Percentiles rank a stretch among this genome's conserved stretches.
phyloP scores from a whole-genome alignment of 2,113 vertebrate species.

The Regulus satrapa region DNA sequence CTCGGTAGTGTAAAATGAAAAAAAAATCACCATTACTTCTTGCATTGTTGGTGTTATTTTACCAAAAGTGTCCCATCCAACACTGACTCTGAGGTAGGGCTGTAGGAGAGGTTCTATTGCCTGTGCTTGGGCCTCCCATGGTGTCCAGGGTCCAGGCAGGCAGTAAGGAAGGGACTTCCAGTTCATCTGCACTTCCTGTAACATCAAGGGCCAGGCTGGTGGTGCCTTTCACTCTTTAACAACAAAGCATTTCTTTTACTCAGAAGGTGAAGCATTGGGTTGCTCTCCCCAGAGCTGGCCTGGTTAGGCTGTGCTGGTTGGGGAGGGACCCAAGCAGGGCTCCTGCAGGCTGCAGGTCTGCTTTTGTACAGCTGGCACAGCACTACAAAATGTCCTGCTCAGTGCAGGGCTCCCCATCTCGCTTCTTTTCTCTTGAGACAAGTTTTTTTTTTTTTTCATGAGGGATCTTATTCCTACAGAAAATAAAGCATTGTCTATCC shows the following conservation, averaged over 20 bases:
- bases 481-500: background rate
- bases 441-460: background rate
- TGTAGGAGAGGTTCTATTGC: background rate
- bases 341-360: background rate
- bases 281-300: background rate
- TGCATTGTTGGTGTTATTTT: background rate
- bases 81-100: rapidly evolving
- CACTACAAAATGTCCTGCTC: background rate
- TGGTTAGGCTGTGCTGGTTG: background rate
- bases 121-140: rapidly evolving
- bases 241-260: background rate
- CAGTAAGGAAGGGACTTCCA: background rate
- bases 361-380: background rate
- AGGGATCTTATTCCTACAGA: background rate
- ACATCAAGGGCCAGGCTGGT: background rate
- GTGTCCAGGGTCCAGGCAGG: background rate
- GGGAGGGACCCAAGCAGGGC: background rate
- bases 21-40: background rate
- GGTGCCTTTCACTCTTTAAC: background rate
- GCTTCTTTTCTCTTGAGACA: background rate
- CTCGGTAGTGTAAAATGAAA: background rate
- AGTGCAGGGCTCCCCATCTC: background rate
- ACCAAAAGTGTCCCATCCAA: background rate
- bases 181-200: background rate
- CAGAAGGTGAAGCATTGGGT: background rate